Evolutionary conservation across 2,113 vertebrate genomes (phyloP).

Genomic region (Garra rufa): DNA sequence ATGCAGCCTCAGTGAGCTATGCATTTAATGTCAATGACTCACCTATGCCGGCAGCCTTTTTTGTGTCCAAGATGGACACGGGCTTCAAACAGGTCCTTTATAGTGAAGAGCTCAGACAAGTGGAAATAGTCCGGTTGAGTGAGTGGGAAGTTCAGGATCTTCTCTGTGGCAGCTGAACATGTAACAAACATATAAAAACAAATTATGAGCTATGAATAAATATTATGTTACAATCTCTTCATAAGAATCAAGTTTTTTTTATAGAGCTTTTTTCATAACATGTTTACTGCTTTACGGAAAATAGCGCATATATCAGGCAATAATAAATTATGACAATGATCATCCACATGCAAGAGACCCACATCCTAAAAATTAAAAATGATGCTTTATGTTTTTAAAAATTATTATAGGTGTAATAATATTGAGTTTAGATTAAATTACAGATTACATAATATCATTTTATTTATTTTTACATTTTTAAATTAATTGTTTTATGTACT

Average conservation of each 20-base stretch:
- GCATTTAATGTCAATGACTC: neutral
- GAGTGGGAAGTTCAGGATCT: conserved; percentile 76
- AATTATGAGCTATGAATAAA: neutral
- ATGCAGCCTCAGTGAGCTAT: neutral
- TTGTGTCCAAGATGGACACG: conserved; percentile 95
- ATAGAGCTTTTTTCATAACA: neutral
- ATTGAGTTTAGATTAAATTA: too few relatives aligned
- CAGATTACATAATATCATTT: too few relatives aligned
- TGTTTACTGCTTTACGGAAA: neutral
- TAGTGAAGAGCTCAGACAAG: conserved; percentile 85
- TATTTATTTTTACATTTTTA: too few relatives aligned
- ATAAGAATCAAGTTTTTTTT: neutral
- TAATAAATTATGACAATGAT: too few relatives aligned
- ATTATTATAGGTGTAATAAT: too few relatives aligned
- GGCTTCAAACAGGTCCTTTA: conserved; percentile 88
- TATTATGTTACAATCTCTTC: too few relatives aligned
- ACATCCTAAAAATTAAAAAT: too few relatives aligned
- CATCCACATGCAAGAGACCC: too few relatives aligned
- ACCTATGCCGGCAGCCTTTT: conserved; percentile 91
- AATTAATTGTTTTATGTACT: neutral
- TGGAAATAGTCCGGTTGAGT: conserved; percentile 86
- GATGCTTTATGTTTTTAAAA: too few relatives aligned
- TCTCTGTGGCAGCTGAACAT: conserved; percentile 57
- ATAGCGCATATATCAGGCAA: too few relatives aligned
- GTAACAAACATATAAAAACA: neutral